Base-by-base conservation (phyloP, 2,797 vertebrate species). In the Onychomys arenicola region DNA sequence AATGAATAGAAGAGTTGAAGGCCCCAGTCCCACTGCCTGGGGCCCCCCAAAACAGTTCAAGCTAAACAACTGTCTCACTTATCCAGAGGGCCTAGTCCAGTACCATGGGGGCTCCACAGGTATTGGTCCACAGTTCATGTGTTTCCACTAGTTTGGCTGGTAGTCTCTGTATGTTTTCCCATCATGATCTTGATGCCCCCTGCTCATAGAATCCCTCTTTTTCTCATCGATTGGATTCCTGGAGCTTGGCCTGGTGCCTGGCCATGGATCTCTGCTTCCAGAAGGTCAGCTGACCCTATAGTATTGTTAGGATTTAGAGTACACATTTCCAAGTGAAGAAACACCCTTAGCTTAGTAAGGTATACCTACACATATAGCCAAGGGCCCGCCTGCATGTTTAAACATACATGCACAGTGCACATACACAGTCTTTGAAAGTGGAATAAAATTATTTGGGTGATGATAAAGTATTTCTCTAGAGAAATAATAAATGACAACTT, bases 251-350 rank as follows among this genome's bases (percentile, higher is more conserved):
- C 52, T 52, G 52, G 13, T 52, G 52, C 52, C 52, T 0, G 2
- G 52, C 52, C 52, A 0, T 52, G 52, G 52, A 52, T 52, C 52
- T 52, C 52, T 52, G 52, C 34, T 95, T 93, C 69, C 23, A 90
- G 52, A 89, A 57, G 27, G 32, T 94, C 91, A 89, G 46, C 86
- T 94, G 55, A 76, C 49, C 2, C 10, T 65, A 95, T 90, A 91
- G 27, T 75, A 89, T 71, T 94, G 25, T 96, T 93, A 88, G 37
- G 13, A 75, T 14, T 61, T 86, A 40, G 27, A 37, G 25, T 87
- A 86, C 82, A 27, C 43, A 81, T 93, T 96, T 95, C 57, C 55
- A 94, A 83, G 32, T 82, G 76, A 63, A 67, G 40, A 96, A 71
- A 57, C 63, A 69, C 1, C 49, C 23, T 85, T 57, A 91, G 63